These are phyloP conservation scores for Graptemys geographica DNA, from an alignment of 2,797 vertebrate genomes.

Conservation along the genomic window DNA sequence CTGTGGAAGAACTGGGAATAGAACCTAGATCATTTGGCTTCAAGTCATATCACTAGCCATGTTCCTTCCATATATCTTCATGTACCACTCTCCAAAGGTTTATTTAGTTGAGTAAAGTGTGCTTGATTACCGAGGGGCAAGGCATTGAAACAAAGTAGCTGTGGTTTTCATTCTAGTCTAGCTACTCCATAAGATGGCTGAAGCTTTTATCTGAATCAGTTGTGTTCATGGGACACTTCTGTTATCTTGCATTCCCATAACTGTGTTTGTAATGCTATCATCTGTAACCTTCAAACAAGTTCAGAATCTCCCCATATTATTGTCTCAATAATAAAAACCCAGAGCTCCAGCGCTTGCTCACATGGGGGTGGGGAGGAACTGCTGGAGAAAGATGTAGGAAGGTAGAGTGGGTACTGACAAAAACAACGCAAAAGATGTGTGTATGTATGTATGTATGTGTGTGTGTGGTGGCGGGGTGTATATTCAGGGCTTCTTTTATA, in stretches of 20 bases:
- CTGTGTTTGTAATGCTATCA: neutral
- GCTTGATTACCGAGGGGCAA: neutral
- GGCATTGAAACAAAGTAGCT: neutral
- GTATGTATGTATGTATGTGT: neutral
- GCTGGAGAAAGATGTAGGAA: constrained; percentile 9
- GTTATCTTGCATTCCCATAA: neutral
- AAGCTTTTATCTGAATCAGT: neutral
- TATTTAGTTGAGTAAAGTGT: neutral
- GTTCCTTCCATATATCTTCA: neutral
- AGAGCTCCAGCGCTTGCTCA: neutral
- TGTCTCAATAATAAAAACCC: neutral
- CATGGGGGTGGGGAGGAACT: neutral
- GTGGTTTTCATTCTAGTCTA: neutral
- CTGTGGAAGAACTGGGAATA: neutral
- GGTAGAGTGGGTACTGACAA: neutral
- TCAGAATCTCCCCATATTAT: neutral
- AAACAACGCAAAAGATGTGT: neutral
- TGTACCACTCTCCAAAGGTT: neutral
- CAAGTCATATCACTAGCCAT: neutral
- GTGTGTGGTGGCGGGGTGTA: neutral
- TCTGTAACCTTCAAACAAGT: neutral
- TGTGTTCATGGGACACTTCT: neutral
- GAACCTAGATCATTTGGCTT: neutral
- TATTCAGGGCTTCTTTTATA: neutral
- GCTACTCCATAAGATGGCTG: neutral